Evolutionary conservation across 2,888 invertebrate species (phyloP), one percentile per base, ranked within the genome.

Genomic region (Dysmachus trigonus): DNA sequence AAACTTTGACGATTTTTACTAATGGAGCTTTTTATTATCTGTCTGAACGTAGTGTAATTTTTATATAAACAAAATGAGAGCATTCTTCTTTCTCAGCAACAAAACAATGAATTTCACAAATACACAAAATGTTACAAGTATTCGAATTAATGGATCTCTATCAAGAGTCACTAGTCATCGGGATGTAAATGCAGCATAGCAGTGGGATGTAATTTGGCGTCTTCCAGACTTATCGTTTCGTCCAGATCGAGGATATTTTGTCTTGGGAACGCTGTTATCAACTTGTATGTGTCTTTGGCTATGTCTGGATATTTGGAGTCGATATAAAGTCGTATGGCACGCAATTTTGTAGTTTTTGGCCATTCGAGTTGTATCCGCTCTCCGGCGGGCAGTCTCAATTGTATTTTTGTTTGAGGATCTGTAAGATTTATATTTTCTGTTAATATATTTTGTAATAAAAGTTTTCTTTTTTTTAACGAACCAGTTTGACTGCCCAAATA

Each of bases 101-200:
- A 47, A n/a, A 47, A 47, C 47, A n/a, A 47, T n/a, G 38, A n/a
- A 47, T 6, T 18, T 62, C 27, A 62, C 62, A 62, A 51, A 62
- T 10, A 62, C 18, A 22, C 62, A 51, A 27, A 62, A 62, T 62
- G 47, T 47, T 47, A 47, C 18, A 47, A n/a, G 15, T 18, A 47
- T 47, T 47, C 15, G 8, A n/a, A 30, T 71, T 7, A n/a, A 71
- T n/a, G 71, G 1, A n/a, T n/a, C n/a, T n/a, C n/a, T n/a, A n/a
- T n/a, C n/a, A n/a, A 7, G 22, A 5, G 27, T n/a, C 13, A 18
- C 71, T 79, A 79, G 31, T 51, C 91, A 88, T 92, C 92, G 71
- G 90, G 88, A 86, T 92, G 92, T 83, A 92, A 89, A 89, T 92
- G 91, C 85, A 92, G 88, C 87, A 91, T 91, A n/a, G 91, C 91